A percentile compares a stretch with the other conserved stretches of the same genome.
Evolutionary conservation across 1,140 invertebrate species (phyloP).

Genomic region (Lasioglossum baleicum): DNA sequence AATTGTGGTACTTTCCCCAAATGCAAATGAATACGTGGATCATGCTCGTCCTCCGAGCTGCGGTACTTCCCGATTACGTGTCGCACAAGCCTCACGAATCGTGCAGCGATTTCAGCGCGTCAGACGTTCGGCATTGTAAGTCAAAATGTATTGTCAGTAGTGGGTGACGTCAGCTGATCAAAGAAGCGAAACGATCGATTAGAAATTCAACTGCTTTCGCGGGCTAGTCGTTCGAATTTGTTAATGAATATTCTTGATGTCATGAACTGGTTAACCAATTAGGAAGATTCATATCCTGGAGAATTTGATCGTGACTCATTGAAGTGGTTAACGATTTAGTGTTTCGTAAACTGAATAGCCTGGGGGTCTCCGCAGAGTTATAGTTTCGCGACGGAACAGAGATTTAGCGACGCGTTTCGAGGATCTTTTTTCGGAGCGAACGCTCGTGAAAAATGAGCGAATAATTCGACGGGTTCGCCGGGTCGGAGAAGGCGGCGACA

Average conservation of each 20-base stretch:
- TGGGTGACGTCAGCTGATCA: background rate
- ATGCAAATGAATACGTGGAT: constrained; percentile 8
- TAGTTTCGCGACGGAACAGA: too few relatives aligned
- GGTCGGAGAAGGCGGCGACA: constrained; percentile 13
- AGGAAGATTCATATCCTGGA: too few relatives aligned
- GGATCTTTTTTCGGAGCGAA: too few relatives aligned
- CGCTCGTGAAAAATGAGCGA: background rate
- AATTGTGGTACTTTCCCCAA: too few relatives aligned
- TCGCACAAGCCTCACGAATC: background rate
- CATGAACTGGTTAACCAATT: too few relatives aligned
- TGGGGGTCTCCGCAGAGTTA: too few relatives aligned
- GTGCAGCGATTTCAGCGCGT: constrained; percentile 1
- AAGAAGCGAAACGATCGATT: background rate
- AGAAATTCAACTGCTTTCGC: background rate
- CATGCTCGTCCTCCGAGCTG: constrained; percentile 18
- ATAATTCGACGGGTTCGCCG: background rate
- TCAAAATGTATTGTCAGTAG: background rate
- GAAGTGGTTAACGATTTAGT: too few relatives aligned
- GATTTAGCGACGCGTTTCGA: too few relatives aligned
- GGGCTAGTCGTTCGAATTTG: too few relatives aligned
- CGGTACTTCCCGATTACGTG: constrained; percentile 46
- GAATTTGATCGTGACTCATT: too few relatives aligned
- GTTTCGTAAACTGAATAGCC: too few relatives aligned
- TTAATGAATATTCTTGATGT: too few relatives aligned
- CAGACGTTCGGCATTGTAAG: background rate